These are phyloP conservation scores for Penelope pileata DNA, from an alignment of 2,113 vertebrate genomes.

Conservation along the genomic window DNA sequence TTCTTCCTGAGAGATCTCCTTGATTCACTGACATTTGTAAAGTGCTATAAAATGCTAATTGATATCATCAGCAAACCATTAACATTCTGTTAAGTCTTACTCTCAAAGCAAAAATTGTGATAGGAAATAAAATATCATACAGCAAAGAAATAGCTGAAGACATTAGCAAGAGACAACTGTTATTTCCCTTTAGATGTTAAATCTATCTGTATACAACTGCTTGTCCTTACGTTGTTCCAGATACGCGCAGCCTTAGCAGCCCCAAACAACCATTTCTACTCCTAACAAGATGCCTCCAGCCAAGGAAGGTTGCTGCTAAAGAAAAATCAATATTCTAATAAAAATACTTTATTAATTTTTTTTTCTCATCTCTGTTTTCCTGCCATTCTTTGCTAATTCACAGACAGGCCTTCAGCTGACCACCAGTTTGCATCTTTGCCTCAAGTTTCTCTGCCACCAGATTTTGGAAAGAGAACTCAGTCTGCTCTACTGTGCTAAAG, in stretches of 20 bases:
- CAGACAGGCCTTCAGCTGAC: not conserved
- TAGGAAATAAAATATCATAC: slow-evolving; percentile 14
- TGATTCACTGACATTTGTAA: slow-evolving; percentile 53
- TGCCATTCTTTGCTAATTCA: not conserved
- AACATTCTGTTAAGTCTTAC: slow-evolving; percentile 35
- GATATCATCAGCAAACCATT: slow-evolving; percentile 15
- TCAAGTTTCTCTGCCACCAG: not conserved
- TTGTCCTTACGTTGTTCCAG: not conserved
- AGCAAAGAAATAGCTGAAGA: not conserved
- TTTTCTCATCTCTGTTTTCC: not conserved
- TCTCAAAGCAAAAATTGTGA: not conserved
- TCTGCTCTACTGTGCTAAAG: not conserved
- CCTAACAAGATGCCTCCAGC: not conserved
- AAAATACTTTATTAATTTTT: slow-evolving; percentile 8
- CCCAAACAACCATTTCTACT: not conserved
- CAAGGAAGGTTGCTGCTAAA: not conserved
- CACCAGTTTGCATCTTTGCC: not conserved
- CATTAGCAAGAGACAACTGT: accelerated
- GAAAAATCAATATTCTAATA: not conserved
- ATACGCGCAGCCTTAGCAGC: not conserved
- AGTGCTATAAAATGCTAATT: slow-evolving; percentile 50
- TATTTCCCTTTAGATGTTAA: not conserved
- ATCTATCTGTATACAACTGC: not conserved
- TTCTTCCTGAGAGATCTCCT: slow-evolving; percentile 30
- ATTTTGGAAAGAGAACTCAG: slow-evolving; percentile 23